These are phyloP conservation scores for Entomyzon cyanotis DNA, from an alignment of 2,113 vertebrate genomes.

Conservation along the genomic window DNA sequence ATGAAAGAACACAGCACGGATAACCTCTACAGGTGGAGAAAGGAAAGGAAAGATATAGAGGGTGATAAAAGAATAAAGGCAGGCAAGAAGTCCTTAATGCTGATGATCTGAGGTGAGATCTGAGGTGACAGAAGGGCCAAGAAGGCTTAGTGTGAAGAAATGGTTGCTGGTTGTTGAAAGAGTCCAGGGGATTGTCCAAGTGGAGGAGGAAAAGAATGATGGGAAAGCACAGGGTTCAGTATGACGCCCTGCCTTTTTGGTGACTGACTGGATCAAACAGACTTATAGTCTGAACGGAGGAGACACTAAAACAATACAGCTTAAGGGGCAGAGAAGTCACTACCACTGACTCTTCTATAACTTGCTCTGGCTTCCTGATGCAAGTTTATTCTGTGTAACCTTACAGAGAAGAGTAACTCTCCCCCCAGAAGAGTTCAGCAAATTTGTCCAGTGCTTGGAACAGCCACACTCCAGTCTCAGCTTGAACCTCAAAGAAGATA, in stretches of 20 bases:
- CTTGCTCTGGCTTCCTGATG: not conserved
- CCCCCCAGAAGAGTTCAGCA: not conserved
- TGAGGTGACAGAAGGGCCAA: not conserved
- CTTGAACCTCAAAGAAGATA: not conserved
- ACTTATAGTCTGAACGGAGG: not conserved
- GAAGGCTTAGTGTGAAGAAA: not conserved
- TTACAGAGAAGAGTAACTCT: not conserved
- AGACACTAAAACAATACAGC: not conserved
- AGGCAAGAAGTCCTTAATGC: not conserved
- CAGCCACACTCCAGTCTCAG: not conserved
- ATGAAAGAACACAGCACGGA: not conserved
- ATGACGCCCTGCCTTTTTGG: not conserved
- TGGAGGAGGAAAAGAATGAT: not conserved
- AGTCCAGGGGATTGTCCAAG: not conserved
- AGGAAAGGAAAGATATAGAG: not conserved
- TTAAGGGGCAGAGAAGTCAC: not conserved
- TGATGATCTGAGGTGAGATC: not conserved
- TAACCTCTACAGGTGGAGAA: not conserved
- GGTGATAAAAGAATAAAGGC: not conserved
- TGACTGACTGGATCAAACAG: not conserved
- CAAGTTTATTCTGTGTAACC: not conserved
- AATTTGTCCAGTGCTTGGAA: not conserved
- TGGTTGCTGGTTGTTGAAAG: not conserved
- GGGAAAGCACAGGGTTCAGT: not conserved
- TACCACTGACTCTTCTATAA: not conserved